Base-by-base conservation (phyloP, 2,888 invertebrate species). In the Coleophora flavipennella region DNA sequence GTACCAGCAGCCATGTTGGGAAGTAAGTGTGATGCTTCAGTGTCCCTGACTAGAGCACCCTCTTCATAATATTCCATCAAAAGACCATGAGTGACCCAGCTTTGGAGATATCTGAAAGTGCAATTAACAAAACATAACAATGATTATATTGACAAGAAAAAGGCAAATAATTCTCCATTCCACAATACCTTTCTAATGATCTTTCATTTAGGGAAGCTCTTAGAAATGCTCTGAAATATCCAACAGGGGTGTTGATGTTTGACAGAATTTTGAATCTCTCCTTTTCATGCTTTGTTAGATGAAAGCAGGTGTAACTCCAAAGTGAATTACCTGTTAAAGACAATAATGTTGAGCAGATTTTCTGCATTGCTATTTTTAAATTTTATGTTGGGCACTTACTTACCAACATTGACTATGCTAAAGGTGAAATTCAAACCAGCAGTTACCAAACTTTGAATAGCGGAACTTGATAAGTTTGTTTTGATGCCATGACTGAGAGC, bases 161-260 rank as follows among this genome's bases (percentile, higher is more conserved):
- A 20, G n/a, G n/a, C n/a, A n/a, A n/a, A n/a, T n/a, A n/a, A n/a
- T n/a, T n/a, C n/a, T n/a, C n/a, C n/a, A n/a, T n/a, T 20, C 3
- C 20, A 20, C 20, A 20, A 11, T 60, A 70, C 78, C 91, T 89
- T 62, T 95, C 95, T 33, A 98, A 83, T 0, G 96, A 94, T 55
- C 93, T 89, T 69, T 98, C 98, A 83, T 98, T 98, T 14, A 98
- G 85, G 3, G 95, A 87, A 12, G 96, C 92, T 48, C 97, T 86
- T 25, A 98, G 87, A 90, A 97, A 97, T 14, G 97, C 95, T 58
- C 94, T 88, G 13, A 93, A 93, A 55, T 93, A 87, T 11, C 96
- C 96, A 37, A 90, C 86, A n/a, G 85, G 84, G 6, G 85, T 83
- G 46, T 84, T 85, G 35, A 85, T 78, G 45, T 79, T 78, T 9